Evolutionary conservation across 53 echinoderm and acorn worm genomes (phyloP).

Genomic region (Arbacia lixula): DNA sequence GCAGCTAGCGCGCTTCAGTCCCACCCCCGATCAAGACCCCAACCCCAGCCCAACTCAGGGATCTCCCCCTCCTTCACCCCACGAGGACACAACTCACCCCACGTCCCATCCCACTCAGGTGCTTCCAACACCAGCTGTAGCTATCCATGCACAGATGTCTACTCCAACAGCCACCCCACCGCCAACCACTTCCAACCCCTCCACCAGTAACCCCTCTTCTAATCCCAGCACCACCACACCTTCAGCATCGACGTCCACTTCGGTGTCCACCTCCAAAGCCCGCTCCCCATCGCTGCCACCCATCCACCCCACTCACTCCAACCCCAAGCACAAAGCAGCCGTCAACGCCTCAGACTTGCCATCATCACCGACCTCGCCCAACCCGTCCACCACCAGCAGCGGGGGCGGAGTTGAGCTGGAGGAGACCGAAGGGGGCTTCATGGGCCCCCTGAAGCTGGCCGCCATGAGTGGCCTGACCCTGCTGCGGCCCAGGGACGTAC

Average conservation of each 20-base stretch:
- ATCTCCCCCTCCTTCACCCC: background rate
- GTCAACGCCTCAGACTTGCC: background rate
- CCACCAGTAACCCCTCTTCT: conserved; percentile 26
- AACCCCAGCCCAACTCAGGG: conserved; percentile 15
- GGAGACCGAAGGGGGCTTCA: conserved; percentile 58
- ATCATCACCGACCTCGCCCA: conserved; percentile 6
- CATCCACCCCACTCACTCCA: background rate
- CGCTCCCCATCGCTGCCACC: background rate
- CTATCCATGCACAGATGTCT: background rate
- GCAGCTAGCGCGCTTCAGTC: conserved; percentile 16
- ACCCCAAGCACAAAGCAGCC: background rate
- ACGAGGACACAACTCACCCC: background rate
- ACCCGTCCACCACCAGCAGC: conserved; percentile 7
- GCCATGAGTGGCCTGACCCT: conserved; percentile 97
- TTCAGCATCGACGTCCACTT: background rate
- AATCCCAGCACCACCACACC: conserved; percentile 6
- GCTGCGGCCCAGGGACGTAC: conserved; percentile 75
- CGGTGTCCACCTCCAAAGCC: conserved; percentile 20
- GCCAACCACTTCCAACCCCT: conserved; percentile 8
- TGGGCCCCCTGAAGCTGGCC: conserved; percentile 96
- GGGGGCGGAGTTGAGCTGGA: background rate
- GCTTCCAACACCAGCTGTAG: conserved; percentile 8
- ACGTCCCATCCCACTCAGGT: background rate
- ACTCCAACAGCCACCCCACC: background rate
- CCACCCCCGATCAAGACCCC: background rate